Base-by-base conservation (phyloP, 2,888 invertebrate genomes). In the Tipula helvola region DNA sequence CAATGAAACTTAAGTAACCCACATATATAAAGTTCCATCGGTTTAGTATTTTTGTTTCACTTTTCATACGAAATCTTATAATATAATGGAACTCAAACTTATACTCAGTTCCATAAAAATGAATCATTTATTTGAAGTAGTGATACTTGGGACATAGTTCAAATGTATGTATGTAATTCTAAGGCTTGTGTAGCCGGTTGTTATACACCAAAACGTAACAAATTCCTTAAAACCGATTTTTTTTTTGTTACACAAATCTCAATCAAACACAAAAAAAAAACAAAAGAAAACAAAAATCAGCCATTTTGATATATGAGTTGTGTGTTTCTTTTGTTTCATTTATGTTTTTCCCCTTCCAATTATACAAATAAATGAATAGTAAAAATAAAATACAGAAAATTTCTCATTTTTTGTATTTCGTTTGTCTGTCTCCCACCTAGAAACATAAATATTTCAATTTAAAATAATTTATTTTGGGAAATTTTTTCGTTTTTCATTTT, bases 281-380 rank as follows among this genome's bases (percentile, higher is more conserved):
- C 3, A 71, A 10, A 28, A 71, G 16, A 57, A 52, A 71, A 18
- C 28, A 28, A 71, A 71, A 71, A 71, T 71, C 71, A 71, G 71
- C 71, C 71, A 71, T 71, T 71, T 71, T 71, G 71, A 71, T 71
- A 71, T 71, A 71, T 71, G 71, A 71, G 71, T 71, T 71, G 71
- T 71, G 71, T 71, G 28, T 28, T 57, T 71, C 71, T 71, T 71
- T 71, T 71, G 71, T 71, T 71, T 71, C 71, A 71, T 71, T 57
- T 57, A 57, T 57, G 52, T 57, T 57, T 41, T 71, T 71, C 71
- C 71, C 71, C 71, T 71, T 71, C 71, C 71, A 71, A 71, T 71
- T 71, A 71, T 28, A 71, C 10, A 57, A 28, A 28, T 28, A 28
- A 57, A 28, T 71, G 71, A 71, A 71, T 71, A 71, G 71, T 71